A percentile compares a stretch with the other conserved stretches of the same genome.
phyloP scores from a whole-genome alignment of 2,888 invertebrate species.

The Standfussiana lucernea region DNA sequence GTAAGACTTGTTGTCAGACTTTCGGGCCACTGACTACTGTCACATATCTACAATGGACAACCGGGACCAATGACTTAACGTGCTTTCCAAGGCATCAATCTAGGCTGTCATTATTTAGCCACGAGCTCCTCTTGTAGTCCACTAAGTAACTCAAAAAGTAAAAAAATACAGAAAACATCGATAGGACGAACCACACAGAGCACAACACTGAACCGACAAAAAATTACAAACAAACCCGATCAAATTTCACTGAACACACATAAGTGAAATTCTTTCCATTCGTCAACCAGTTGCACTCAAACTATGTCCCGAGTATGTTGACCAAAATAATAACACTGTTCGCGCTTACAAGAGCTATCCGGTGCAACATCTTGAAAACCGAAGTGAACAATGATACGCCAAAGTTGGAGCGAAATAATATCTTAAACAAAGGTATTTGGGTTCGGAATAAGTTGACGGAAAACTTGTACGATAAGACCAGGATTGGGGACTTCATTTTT shows the following conservation, averaged over 20 bases:
- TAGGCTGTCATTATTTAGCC: too few relatives aligned
- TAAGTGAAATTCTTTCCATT: slow-evolving; percentile 73
- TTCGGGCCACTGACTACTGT: too few relatives aligned
- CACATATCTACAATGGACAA: too few relatives aligned
- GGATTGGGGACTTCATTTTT: slow-evolving; percentile 78
- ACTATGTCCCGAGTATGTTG: slow-evolving; percentile 77
- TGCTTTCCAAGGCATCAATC: too few relatives aligned
- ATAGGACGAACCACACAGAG: not conserved
- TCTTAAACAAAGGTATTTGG: slow-evolving; percentile 84
- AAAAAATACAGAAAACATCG: slow-evolving; percentile 63
- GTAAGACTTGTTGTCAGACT: too few relatives aligned
- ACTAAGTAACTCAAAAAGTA: not conserved
- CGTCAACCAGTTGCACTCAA: slow-evolving; percentile 47
- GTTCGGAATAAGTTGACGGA: slow-evolving; percentile 67
- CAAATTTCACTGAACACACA: slow-evolving; percentile 69
- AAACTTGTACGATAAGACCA: slow-evolving; percentile 63
- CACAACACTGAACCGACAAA: slow-evolving; percentile 57
- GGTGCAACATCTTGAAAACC: slow-evolving; percentile 66
- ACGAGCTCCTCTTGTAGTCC: too few relatives aligned
- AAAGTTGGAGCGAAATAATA: slow-evolving; percentile 79
- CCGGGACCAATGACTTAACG: too few relatives aligned
- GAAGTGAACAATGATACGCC: slow-evolving; percentile 73
- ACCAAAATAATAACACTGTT: slow-evolving; percentile 66
- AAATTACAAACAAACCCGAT: slow-evolving; percentile 69
- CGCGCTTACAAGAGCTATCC: slow-evolving; percentile 68